phyloP scores from a whole-genome alignment of 2,113 vertebrate species.

The Pterocles burchelli region DNA sequence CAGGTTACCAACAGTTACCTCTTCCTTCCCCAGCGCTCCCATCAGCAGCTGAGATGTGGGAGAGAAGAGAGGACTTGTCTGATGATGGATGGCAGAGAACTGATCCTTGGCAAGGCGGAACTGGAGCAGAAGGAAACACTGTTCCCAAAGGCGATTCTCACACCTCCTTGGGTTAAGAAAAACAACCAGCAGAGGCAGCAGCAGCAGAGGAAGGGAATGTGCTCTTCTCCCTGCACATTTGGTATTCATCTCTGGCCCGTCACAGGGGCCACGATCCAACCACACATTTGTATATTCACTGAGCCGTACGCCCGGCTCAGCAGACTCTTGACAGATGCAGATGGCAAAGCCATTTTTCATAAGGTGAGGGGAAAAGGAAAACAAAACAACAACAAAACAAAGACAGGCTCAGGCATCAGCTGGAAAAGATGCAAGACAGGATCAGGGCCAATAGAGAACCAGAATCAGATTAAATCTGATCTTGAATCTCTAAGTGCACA shows the following conservation, averaged over 20 bases:
- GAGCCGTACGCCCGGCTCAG: constrained; percentile 42
- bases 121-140: constrained; percentile 26
- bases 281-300: constrained; percentile 70
- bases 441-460: background rate
- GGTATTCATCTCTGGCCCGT: constrained; percentile 54
- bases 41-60: background rate
- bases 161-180: constrained; percentile 16
- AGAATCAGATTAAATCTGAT: background rate
- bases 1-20: background rate
- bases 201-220: background rate
- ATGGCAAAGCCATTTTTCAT: constrained; percentile 75
- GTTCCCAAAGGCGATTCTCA: constrained; percentile 17
- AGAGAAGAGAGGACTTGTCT: background rate
- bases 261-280: constrained; percentile 51
- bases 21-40: background rate
- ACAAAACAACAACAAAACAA: background rate
- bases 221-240: constrained; percentile 4
- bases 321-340: constrained; percentile 72
- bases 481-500: background rate
- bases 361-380: background rate
- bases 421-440: constrained; percentile 10
- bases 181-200: background rate
- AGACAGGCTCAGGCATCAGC: background rate
- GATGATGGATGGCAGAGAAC: constrained; percentile 35
- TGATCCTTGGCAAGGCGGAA: constrained; percentile 8